These are phyloP conservation scores for Leptinotarsa peninsularis DNA, from an alignment of 2,888 invertebrate species.

Conservation along the genomic window DNA sequence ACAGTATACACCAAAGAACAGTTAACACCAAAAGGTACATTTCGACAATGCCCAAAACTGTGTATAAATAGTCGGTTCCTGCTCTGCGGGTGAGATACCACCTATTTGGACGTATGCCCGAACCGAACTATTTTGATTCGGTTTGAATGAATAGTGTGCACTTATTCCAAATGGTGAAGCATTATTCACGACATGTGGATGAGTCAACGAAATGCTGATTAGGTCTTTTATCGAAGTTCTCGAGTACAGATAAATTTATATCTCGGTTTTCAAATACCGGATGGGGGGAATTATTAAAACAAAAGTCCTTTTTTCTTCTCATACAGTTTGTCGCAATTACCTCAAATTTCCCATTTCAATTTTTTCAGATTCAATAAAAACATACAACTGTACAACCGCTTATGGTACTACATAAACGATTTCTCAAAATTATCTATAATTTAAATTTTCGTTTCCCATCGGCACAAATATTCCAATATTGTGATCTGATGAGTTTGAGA, in stretches of 20 bases:
- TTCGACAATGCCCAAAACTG: conserved; percentile 1
- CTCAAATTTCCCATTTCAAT: too few relatives aligned
- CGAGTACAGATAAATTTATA: conserved; percentile 11
- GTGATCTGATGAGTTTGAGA: too few relatives aligned
- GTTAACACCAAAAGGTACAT: conserved; percentile 34
- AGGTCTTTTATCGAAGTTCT: neutral
- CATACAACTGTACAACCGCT: too few relatives aligned
- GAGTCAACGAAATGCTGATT: neutral
- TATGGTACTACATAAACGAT: too few relatives aligned
- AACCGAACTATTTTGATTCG: conserved; percentile 21
- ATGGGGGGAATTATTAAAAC: neutral
- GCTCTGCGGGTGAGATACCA: conserved; percentile 5
- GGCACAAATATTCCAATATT: too few relatives aligned
- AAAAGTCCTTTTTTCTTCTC: too few relatives aligned
- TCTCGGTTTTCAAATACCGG: conserved; percentile 6
- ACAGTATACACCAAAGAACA: conserved; percentile 34
- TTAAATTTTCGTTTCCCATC: too few relatives aligned
- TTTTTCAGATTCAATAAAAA: too few relatives aligned
- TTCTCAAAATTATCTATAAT: too few relatives aligned
- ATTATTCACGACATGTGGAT: neutral
- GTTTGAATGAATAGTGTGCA: conserved; percentile 4
- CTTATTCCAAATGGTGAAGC: neutral
- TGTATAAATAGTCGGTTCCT: conserved; percentile 20
- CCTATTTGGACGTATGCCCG: conserved; percentile 21
- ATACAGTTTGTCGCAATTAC: too few relatives aligned